Conservation (phyloP, 2,888 invertebrate species). For the Allolobophora icterica region DNA sequence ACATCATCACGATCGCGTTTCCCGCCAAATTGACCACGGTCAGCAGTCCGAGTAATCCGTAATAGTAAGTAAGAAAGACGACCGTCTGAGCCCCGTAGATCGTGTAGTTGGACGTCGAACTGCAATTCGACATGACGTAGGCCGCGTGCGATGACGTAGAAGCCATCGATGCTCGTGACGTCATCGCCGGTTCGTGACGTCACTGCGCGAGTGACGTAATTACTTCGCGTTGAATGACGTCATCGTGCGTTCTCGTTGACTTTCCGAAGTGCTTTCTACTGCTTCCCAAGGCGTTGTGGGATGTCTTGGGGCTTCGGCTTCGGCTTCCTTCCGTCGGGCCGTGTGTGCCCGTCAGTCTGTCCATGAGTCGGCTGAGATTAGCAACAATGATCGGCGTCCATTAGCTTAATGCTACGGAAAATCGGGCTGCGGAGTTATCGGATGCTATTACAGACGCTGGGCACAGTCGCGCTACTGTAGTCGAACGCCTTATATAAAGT, state of each 20-base stretch:
- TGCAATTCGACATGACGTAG: not conserved
- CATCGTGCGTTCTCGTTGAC: not conserved
- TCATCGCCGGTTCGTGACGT: not conserved
- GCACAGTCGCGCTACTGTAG: not conserved
- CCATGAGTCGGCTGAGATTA: not conserved
- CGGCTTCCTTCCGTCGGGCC: not conserved
- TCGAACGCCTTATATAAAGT: no score
- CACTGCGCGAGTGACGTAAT: not conserved
- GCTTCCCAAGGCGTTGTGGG: not conserved
- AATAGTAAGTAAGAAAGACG: slow-evolving; percentile 25
- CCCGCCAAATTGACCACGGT: slow-evolving; percentile 22
- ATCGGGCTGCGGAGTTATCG: not conserved
- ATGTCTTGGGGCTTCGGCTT: not conserved
- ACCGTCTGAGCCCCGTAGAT: not conserved
- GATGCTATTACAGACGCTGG: not conserved
- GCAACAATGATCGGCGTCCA: not conserved
- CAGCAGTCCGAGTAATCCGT: slow-evolving; percentile 18
- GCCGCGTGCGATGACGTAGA: not conserved
- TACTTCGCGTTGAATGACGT: not conserved
- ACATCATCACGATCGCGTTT: slow-evolving; percentile 3
- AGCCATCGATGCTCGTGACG: not conserved
- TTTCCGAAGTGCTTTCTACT: not conserved
- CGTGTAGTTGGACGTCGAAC: not conserved
- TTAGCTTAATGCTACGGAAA: not conserved
- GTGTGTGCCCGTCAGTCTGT: no score